Evolutionary conservation across 1,140 invertebrate species (phyloP), one percentile per base, ranked within the genome.

Genomic region (Polypedilum pembai): DNA sequence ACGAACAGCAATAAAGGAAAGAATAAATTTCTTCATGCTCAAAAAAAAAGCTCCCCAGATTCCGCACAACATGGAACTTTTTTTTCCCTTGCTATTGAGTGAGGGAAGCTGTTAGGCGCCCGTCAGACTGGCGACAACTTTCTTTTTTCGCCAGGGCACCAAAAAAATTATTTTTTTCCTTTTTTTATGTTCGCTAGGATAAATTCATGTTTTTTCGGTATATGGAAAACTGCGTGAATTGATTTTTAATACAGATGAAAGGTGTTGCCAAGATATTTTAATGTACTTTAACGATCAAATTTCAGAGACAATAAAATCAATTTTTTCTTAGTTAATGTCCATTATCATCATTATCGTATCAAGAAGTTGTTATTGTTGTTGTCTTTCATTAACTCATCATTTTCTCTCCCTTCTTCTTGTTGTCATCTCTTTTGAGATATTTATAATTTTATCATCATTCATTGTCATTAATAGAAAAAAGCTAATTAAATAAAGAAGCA

Each of bases 391-490:
- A 56, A 56, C 45, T 56, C 45, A 56, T 56, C 45, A n/a, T n/a
- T n/a, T n/a, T n/a, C 12, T 4, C 15, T 45, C n/a, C 45, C 12
- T 10, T 45, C 7, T 15, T 10, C 1, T 56, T 12, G n/a, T 56
- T 56, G 45, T 56, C 24, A 33, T 33, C 45, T 15, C 15, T 8
- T 56, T 4, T n/a, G 10, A 56, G 45, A 56, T 56, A 56, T 56
- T 56, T 56, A n/a, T n/a, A 56, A 56, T 56, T 15, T 56, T 56
- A 56, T 56, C 45, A 56, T 56, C 45, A 56, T 56, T 56, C 45
- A 56, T 56, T 56, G 45, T 56, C 45, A 56, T 56, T 56, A 56
- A 56, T 56, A 56, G 45, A 56, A 56, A 56, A 56, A 56, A 56
- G 12, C 45, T 56, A 56, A 56, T 56, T 56, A 56, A 56, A 56